These are phyloP conservation scores for Pelosia muscerda DNA, from an alignment of 2,888 invertebrate species.

Conservation along the genomic window DNA sequence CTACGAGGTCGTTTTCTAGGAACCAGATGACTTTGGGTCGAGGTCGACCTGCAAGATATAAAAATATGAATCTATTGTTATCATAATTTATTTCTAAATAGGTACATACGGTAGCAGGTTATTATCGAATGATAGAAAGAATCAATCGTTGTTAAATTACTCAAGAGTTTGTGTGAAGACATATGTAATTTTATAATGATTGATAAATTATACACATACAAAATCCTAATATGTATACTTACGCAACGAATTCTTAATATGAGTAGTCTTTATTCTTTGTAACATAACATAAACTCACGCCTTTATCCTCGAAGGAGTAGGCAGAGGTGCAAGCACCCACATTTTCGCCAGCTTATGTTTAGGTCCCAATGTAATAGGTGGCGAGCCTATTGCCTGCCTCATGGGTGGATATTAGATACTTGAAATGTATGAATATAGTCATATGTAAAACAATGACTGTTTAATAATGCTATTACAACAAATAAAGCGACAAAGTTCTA, in stretches of 20 bases:
- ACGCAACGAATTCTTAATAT: no score
- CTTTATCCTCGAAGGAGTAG: no score
- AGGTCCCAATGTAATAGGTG: no score
- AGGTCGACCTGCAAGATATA: constrained; percentile 88
- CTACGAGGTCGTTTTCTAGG: constrained; percentile 93
- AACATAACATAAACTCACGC: no score
- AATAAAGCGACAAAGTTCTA: neutral
- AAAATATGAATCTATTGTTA: neutral
- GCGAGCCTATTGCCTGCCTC: no score
- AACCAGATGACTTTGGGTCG: constrained; percentile 94
- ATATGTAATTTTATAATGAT: no score
- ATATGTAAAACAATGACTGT: neutral
- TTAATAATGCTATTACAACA: neutral
- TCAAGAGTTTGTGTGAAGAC: no score
- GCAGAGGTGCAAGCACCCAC: no score
- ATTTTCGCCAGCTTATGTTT: no score
- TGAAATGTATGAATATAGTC: neutral
- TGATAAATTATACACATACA: neutral
- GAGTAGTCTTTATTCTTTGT: no score
- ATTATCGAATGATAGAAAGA: neutral
- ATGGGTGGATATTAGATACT: neutral
- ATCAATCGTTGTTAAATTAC: no score
- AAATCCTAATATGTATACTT: neutral
- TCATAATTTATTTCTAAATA: neutral
- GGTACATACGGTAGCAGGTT: neutral